Percentiles rank a stretch among this genome's conserved stretches.
Evolutionary conservation across 2,797 vertebrate species (phyloP).

Genomic region (Hippopotamyrus pictus): DNA sequence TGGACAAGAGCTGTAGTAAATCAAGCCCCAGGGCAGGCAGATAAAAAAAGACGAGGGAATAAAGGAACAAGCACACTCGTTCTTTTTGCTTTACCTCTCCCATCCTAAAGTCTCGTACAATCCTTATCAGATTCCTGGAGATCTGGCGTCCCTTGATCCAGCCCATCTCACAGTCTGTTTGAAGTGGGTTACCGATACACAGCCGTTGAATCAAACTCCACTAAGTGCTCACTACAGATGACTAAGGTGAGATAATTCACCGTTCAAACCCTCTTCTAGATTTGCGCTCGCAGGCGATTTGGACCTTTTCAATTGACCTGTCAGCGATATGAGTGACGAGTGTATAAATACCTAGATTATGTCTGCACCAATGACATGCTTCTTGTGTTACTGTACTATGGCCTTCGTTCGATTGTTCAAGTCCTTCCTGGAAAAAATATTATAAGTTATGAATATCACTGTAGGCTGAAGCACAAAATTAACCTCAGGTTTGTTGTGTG

Average conservation of each 20-base stretch:
- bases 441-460: background rate
- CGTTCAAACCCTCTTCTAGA: background rate
- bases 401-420: background rate
- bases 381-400: background rate
- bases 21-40: background rate
- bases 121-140: background rate
- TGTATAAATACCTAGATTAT: background rate
- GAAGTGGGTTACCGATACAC: background rate
- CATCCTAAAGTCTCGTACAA: background rate
- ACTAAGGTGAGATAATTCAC: slow-evolving; percentile 4
- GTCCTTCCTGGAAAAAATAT: background rate
- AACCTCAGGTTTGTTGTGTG: background rate
- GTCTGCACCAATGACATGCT: background rate
- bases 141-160: background rate
- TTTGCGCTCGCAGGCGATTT: background rate
- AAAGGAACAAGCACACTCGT: slow-evolving; percentile 25
- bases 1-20: slow-evolving; percentile 11
- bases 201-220: background rate
- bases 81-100: slow-evolving; percentile 9
- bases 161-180: background rate
- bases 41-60: background rate
- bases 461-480: background rate
- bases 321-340: background rate
- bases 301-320: background rate
- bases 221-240: background rate